phyloP scores from a whole-genome alignment of 1,140 invertebrate species.

The Drosophila erecta region DNA sequence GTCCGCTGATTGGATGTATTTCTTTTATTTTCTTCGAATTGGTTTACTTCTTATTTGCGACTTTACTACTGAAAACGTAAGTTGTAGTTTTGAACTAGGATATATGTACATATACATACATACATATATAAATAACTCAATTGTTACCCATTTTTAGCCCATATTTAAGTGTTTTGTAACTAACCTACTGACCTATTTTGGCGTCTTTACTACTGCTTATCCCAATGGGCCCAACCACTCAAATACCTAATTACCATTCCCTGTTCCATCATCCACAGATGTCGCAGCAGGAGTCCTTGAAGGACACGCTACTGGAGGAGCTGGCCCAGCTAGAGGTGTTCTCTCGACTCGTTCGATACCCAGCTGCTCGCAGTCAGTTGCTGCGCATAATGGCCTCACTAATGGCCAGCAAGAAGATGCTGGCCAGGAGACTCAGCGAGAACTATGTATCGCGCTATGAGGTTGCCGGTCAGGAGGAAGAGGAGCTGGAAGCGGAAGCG shows the following conservation, averaged over 20 bases:
- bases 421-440: conserved; percentile 62
- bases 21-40: conserved; percentile 3
- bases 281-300: conserved; percentile 86
- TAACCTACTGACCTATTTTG: background rate
- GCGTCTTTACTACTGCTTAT: background rate
- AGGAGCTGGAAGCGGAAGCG: background rate
- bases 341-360: conserved; percentile 89
- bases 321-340: conserved; percentile 90
- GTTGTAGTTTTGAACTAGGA: background rate
- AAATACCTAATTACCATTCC: background rate
- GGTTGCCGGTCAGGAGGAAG: background rate
- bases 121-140: too few relatives aligned
- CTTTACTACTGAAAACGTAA: background rate
- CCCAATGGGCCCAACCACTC: background rate
- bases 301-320: conserved; percentile 88
- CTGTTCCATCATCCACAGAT: conserved; percentile 85
- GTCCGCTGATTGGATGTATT: conserved; percentile 23
- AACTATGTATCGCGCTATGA: conserved; percentile 41
- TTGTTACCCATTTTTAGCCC: background rate
- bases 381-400: conserved; percentile 88
- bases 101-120: too few relatives aligned
- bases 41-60: background rate
- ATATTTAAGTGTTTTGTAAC: background rate
- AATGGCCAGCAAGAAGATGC: conserved; percentile 62
- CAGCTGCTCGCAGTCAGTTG: conserved; percentile 88